Evolutionary conservation across 2,113 vertebrate species (phyloP).

Genomic region (Apeltes quadracus): DNA sequence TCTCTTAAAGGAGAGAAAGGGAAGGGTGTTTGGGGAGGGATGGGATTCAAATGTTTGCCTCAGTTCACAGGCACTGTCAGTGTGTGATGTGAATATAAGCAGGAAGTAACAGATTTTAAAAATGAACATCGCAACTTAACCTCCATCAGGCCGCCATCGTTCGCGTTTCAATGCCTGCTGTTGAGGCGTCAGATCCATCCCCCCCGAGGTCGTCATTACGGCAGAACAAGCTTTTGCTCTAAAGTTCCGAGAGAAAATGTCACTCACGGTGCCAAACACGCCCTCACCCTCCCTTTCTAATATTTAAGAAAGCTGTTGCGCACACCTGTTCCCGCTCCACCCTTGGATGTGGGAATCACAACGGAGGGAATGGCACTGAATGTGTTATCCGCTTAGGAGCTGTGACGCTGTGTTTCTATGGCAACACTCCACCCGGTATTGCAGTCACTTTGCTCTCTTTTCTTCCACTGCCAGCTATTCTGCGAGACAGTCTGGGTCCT

Average conservation of each 20-base stretch:
- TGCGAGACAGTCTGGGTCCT: conserved; percentile 36
- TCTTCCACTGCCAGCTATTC: conserved; percentile 47
- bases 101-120: conserved; percentile 2
- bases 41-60: conserved; percentile 15
- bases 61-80: conserved; percentile 18
- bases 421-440: conserved; percentile 75
- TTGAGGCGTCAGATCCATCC: conserved; percentile 19
- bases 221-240: conserved; percentile 40
- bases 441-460: conserved; percentile 65
- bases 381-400: conserved; percentile 74
- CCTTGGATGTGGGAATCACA: conserved; percentile 63
- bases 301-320: conserved; percentile 72
- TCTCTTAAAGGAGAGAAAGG: conserved; percentile 24
- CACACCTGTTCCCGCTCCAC: conserved; percentile 71
- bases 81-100: conserved; percentile 20
- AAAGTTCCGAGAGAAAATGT: conserved; percentile 44
- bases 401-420: conserved; percentile 77
- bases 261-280: conserved; percentile 38
- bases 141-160: neutral
- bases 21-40: neutral
- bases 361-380: conserved; percentile 69
- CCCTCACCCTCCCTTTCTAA: conserved; percentile 39
- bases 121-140: neutral
- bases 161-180: conserved; percentile 43
- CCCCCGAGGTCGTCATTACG: conserved; percentile 58